A percentile compares a stretch with the other conserved stretches of the same genome.
These are phyloP conservation scores for Rhombomys opimus DNA, from an alignment of 2,113 vertebrate genomes.

Conservation along the genomic window DNA sequence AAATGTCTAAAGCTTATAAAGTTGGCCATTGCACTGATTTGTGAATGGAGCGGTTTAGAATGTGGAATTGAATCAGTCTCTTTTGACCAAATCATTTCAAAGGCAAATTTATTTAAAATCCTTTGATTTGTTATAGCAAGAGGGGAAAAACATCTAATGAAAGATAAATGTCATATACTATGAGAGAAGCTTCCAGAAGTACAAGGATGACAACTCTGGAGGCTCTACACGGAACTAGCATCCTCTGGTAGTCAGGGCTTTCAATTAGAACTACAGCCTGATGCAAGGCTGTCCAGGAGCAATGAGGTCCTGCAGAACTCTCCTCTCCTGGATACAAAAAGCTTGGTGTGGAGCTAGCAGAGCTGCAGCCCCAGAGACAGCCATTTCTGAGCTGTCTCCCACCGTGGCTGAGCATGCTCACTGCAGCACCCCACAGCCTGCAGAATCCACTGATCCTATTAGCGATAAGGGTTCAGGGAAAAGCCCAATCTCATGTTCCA, in stretches of 20 bases:
- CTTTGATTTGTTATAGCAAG: not conserved
- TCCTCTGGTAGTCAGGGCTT: not conserved
- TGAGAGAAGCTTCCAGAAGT: not conserved
- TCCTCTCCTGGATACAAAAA: not conserved
- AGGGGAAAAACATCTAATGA: not conserved
- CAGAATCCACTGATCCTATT: not conserved
- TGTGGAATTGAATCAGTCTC: not conserved
- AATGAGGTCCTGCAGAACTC: not conserved
- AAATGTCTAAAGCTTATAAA: not conserved
- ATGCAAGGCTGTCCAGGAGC: not conserved
- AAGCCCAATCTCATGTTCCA: not conserved
- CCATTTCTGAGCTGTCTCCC: too few relatives aligned
- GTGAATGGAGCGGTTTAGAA: not conserved
- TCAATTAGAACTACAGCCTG: not conserved
- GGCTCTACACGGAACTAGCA: not conserved
- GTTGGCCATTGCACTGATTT: not conserved
- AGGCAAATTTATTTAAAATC: constrained; percentile 21
- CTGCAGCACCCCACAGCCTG: not conserved
- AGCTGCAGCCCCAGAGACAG: not conserved
- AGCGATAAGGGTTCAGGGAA: constrained; percentile 20
- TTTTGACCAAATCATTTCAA: constrained; percentile 16
- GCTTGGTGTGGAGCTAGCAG: not conserved
- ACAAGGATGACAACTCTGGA: not conserved
- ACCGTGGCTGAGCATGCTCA: rapidly evolving
- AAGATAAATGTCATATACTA: not conserved